Conservation (phyloP, 1,140 invertebrate genomes). For the Eciton burchellii region DNA sequence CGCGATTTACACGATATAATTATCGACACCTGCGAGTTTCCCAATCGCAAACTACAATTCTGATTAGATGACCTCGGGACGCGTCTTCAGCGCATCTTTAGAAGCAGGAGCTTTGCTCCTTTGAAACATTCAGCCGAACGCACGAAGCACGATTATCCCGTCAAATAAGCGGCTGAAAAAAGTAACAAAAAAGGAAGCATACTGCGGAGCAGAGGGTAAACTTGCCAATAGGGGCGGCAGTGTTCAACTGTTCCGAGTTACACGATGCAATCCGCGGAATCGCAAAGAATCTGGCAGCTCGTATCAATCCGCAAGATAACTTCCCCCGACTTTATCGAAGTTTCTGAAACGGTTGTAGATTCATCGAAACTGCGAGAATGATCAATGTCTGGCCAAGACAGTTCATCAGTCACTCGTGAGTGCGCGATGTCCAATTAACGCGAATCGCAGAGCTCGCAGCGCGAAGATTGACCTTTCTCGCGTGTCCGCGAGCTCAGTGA, state of each 20-base stretch:
- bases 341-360: conserved; percentile 15
- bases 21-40: not conserved
- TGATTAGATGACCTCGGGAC: not conserved
- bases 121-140: not conserved
- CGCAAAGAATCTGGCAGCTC: not conserved
- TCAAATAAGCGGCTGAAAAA: conserved; percentile 14
- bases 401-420: conserved; percentile 7
- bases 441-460: too few relatives aligned
- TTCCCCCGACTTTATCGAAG: not conserved
- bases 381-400: conserved; percentile 29
- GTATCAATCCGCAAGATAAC: not conserved
- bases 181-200: conserved; percentile 14
- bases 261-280: conserved; percentile 2
- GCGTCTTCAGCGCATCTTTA: conserved; percentile 3
- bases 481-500: conserved; percentile 1
- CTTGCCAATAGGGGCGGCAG: not conserved
- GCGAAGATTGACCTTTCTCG: conserved; percentile 4
- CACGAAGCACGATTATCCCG: conserved; percentile 13
- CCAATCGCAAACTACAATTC: conserved; percentile 1
- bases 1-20: not conserved
- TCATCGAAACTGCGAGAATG: conserved; percentile 27
- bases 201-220: not conserved
- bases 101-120: conserved; percentile 17
- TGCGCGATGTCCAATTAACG: not conserved
- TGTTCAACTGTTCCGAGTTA: conserved; percentile 4